These are phyloP conservation scores for Podarcis raffonei DNA, from an alignment of 2,113 vertebrate genomes.

Conservation along the genomic window DNA sequence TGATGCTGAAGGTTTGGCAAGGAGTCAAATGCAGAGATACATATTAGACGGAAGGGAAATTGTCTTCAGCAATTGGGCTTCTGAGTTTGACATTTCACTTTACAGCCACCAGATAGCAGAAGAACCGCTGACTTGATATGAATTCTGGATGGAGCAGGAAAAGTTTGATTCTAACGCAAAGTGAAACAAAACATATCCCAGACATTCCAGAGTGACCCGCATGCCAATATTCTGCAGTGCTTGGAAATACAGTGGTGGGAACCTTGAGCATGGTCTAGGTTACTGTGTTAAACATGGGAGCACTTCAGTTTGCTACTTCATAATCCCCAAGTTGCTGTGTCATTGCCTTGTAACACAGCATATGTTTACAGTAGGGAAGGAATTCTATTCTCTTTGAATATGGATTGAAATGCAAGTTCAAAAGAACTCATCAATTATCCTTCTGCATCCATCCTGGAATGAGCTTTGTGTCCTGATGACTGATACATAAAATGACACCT, in stretches of 20 bases:
- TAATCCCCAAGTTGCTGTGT: neutral
- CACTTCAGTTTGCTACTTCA: constrained; percentile 22
- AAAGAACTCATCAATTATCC: neutral
- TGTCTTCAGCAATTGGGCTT: neutral
- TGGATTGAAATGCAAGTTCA: neutral
- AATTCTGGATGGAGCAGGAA: constrained; percentile 24
- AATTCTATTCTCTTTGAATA: neutral
- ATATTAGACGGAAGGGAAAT: neutral
- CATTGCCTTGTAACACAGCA: neutral
- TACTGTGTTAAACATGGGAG: constrained; percentile 20
- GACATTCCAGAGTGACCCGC: constrained; percentile 40
- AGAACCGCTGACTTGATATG: constrained; percentile 61
- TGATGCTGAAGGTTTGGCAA: too few species aligned
- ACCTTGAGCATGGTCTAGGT: constrained; percentile 15
- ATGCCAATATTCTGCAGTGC: constrained; percentile 35
- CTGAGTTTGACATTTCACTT: constrained; percentile 56
- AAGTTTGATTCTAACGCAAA: neutral
- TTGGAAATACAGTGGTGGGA: constrained; percentile 41
- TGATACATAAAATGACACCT: neutral
- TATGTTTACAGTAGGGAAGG: neutral
- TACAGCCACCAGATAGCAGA: constrained; percentile 73
- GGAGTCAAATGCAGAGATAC: neutral
- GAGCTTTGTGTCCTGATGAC: neutral
- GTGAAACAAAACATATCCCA: constrained; percentile 19
- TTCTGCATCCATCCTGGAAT: neutral